These are phyloP conservation scores for Mormoops blainvillei DNA, from an alignment of 2,113 vertebrate genomes.

Conservation along the genomic window DNA sequence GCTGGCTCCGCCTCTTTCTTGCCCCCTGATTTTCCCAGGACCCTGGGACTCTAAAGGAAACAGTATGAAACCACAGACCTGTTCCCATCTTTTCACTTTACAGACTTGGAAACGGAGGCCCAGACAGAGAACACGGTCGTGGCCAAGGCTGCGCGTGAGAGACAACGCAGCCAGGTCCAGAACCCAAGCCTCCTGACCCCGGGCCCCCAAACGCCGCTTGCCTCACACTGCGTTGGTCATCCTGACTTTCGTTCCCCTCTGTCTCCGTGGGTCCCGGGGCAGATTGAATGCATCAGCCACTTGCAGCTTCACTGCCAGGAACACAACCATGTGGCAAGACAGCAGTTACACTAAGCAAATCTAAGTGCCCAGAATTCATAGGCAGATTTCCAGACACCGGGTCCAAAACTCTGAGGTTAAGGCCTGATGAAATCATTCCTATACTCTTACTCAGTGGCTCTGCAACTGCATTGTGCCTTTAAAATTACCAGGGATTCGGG, in stretches of 20 bases:
- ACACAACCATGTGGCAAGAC: not conserved
- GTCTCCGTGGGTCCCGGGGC: not conserved
- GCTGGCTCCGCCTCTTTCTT: not conserved
- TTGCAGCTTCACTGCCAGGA: not conserved
- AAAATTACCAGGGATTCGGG: not conserved
- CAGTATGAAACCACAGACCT: not conserved
- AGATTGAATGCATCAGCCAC: not conserved
- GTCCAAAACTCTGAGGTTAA: not conserved
- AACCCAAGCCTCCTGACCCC: not conserved
- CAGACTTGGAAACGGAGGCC: not conserved
- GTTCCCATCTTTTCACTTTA: not conserved
- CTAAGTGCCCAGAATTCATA: not conserved
- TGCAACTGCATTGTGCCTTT: not conserved
- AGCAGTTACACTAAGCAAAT: not conserved
- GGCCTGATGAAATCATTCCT: not conserved
- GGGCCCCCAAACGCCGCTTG: fast-evolving
- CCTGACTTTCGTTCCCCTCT: not conserved
- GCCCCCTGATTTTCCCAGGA: not conserved
- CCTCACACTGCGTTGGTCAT: not conserved
- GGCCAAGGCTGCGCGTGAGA: not conserved
- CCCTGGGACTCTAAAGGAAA: not conserved
- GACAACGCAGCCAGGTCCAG: not conserved
- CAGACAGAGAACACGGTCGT: fast-evolving
- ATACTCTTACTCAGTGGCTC: not conserved
- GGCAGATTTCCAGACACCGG: not conserved